These are phyloP conservation scores for Argyresthia goedartella DNA, from an alignment of 2,888 invertebrate species.

Conservation along the genomic window DNA sequence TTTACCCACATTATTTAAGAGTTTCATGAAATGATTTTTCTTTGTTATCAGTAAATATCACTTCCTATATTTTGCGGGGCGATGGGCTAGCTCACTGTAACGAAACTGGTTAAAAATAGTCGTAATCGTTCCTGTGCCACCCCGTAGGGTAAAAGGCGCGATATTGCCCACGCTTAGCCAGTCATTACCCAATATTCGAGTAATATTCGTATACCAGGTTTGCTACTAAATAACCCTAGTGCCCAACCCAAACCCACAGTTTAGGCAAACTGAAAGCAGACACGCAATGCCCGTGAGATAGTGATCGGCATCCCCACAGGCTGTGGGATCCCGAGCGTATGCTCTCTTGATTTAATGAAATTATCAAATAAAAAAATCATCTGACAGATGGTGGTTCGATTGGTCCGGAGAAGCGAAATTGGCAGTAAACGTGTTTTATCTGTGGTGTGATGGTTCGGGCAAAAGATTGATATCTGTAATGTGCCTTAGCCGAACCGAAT, in stretches of 20 bases:
- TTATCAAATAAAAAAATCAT: background rate
- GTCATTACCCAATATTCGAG: no score
- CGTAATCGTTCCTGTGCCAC: no score
- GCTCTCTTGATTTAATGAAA: background rate
- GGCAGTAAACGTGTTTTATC: background rate
- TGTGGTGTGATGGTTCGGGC: background rate
- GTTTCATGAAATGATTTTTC: no score
- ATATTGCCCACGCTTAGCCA: no score
- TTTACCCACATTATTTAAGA: no score
- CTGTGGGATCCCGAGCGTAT: background rate
- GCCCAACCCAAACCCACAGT: background rate
- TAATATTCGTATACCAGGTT: no score
- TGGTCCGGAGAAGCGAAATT: background rate
- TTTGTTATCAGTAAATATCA: no score
- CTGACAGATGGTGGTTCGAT: background rate
- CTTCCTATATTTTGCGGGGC: no score
- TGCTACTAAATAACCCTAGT: background rate
- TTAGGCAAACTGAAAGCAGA: constrained; percentile 17
- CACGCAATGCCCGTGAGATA: constrained; percentile 25
- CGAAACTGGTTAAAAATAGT: no score
- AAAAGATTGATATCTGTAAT: background rate
- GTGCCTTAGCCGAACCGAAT: no score
- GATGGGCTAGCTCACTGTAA: no score
- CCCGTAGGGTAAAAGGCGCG: no score
- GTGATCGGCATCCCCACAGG: constrained; percentile 13